These are phyloP conservation scores for Idaea aversata DNA, from an alignment of 2,888 invertebrate species.

Conservation along the genomic window DNA sequence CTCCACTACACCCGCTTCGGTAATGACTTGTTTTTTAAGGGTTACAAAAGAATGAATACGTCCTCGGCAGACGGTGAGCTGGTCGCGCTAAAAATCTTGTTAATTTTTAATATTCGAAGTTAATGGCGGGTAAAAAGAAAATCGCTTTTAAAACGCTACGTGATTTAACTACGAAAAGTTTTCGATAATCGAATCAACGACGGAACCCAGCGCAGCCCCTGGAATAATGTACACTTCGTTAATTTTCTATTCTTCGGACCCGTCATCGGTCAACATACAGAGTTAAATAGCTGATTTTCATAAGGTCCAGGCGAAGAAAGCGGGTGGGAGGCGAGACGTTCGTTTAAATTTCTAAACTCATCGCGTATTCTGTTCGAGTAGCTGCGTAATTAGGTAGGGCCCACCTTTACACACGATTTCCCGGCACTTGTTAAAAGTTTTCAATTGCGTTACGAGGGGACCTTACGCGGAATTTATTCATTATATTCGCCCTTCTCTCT, in stretches of 20 bases:
- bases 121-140: slow-evolving; percentile 62
- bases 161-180: slow-evolving; percentile 38
- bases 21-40: slow-evolving; percentile 80
- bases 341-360: slow-evolving; percentile 72
- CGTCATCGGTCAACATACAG: slow-evolving; percentile 50
- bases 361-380: slow-evolving; percentile 67
- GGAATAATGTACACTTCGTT: slow-evolving; percentile 32
- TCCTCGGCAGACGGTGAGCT: slow-evolving; percentile 68
- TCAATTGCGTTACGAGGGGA: slow-evolving; percentile 77
- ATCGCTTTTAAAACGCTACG: slow-evolving; percentile 43
- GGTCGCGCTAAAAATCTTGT: slow-evolving; percentile 55
- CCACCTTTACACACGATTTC: slow-evolving; percentile 79
- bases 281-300: slow-evolving; percentile 65
- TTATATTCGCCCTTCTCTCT: slow-evolving; percentile 68
- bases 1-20: slow-evolving; percentile 72
- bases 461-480: slow-evolving; percentile 78
- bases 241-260: slow-evolving; percentile 37
- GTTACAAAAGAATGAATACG: slow-evolving; percentile 77
- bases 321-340: slow-evolving; percentile 28
- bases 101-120: slow-evolving; percentile 68
- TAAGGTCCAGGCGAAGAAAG: slow-evolving; percentile 39
- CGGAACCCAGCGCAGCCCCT: neutral
- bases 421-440: slow-evolving; percentile 80
- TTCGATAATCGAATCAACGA: slow-evolving; percentile 26
- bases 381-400: slow-evolving; percentile 69